Conservation (phyloP, 2,113 vertebrate genomes). For the Calcarius ornatus region DNA sequence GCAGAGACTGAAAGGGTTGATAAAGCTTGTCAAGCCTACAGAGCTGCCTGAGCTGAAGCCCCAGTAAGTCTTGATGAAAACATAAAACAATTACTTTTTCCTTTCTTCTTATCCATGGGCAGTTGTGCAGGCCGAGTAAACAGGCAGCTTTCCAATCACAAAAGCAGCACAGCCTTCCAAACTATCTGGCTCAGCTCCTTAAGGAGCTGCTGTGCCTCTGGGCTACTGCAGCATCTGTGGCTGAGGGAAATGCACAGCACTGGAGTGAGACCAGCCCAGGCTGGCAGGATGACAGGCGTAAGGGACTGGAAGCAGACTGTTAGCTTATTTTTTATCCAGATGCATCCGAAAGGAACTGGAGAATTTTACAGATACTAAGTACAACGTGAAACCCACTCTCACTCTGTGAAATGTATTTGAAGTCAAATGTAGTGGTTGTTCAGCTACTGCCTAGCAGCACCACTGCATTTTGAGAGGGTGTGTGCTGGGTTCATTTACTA, state of each 20-base stretch:
- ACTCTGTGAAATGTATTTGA: background rate
- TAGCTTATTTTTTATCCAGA: background rate
- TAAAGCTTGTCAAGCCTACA: conserved; percentile 88
- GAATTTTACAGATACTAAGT: background rate
- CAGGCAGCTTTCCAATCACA: background rate
- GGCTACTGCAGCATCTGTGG: background rate
- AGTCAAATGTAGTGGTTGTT: background rate
- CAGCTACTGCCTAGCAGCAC: background rate
- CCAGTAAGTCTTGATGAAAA: conserved; percentile 69
- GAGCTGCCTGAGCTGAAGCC: conserved; percentile 87
- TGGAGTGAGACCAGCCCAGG: background rate
- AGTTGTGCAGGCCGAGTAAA: background rate
- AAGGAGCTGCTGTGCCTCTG: background rate
- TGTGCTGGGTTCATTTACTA: background rate
- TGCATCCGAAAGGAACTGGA: background rate
- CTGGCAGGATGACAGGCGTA: rapidly evolving
- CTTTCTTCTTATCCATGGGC: background rate
- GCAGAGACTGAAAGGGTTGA: conserved; percentile 84
- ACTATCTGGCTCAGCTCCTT: background rate
- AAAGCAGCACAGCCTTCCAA: background rate
- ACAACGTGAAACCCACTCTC: background rate
- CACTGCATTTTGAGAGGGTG: background rate
- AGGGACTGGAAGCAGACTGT: background rate
- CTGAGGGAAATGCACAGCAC: background rate
- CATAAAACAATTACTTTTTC: background rate